These are phyloP conservation scores for Gymnoscelis rufifasciata DNA, from an alignment of 2,888 invertebrate species.

Conservation along the genomic window DNA sequence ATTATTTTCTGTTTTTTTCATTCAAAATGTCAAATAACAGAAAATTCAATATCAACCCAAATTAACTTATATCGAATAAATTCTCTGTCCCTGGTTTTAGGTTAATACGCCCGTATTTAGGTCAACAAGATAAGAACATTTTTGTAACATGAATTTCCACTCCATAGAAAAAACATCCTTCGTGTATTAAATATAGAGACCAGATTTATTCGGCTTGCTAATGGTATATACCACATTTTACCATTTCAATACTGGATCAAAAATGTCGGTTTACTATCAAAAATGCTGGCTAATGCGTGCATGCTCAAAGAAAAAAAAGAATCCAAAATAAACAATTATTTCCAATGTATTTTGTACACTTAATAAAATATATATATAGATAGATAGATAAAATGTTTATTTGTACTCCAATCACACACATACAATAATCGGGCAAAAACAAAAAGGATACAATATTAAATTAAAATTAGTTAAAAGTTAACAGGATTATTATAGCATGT, in stretches of 20 bases:
- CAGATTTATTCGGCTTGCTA: conserved; percentile 20
- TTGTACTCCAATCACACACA: no score
- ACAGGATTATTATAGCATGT: no score
- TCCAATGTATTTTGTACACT: no score
- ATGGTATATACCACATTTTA: conserved; percentile 3
- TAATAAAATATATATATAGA: no score
- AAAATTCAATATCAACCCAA: conserved; percentile 9
- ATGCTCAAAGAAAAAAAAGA: no score
- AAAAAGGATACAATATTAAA: no score
- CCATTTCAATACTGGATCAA: not conserved
- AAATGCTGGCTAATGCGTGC: no score
- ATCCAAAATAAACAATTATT: no score
- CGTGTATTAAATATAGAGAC: conserved; percentile 27
- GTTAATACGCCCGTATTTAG: conserved; percentile 42
- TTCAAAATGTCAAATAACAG: not conserved
- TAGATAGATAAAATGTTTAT: no score
- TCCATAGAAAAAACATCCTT: conserved; percentile 22
- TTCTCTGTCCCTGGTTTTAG: conserved; percentile 35
- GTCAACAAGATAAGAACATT: conserved; percentile 46
- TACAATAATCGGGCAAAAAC: no score
- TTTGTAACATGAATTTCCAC: conserved; percentile 28
- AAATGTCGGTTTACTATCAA: not conserved
- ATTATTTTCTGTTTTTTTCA: not conserved
- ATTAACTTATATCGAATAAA: conserved; percentile 28
- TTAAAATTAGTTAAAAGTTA: no score